Evolutionary conservation across 2,888 invertebrate species (phyloP).

Genomic region (Plemyria rubiginata): DNA sequence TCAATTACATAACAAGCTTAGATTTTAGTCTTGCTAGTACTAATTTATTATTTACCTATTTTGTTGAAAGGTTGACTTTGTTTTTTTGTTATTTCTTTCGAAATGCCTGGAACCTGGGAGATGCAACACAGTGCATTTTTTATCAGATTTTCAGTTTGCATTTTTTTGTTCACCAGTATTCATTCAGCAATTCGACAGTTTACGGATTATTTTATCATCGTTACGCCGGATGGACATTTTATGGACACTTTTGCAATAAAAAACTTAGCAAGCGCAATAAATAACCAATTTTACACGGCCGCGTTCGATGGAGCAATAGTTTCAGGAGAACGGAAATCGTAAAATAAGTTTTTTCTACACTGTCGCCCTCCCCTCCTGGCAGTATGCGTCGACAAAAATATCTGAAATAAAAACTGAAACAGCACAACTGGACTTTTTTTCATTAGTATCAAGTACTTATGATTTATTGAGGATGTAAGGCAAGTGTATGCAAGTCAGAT

Average conservation of each 20-base stretch:
- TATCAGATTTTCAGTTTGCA: too few relatives aligned
- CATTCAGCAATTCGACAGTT: conserved; percentile 1
- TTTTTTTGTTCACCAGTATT: not conserved
- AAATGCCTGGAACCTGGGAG: too few relatives aligned
- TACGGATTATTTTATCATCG: conserved; percentile 15
- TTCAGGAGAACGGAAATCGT: conserved; percentile 78
- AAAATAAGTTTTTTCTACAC: conserved; percentile 79
- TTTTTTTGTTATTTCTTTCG: too few relatives aligned
- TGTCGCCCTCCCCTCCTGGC: conserved; percentile 50
- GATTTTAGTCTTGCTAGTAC: too few relatives aligned
- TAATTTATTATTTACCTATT: too few relatives aligned
- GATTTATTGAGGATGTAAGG: too few relatives aligned
- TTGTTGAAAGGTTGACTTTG: too few relatives aligned
- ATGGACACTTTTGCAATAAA: conserved; percentile 45
- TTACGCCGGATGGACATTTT: conserved; percentile 31
- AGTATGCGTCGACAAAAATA: conserved; percentile 31
- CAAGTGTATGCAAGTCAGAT: too few relatives aligned
- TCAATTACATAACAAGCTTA: too few relatives aligned
- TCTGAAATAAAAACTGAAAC: not conserved
- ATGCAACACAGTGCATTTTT: too few relatives aligned
- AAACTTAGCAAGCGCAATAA: conserved; percentile 73
- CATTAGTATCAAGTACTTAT: too few relatives aligned
- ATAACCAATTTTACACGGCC: conserved; percentile 72
- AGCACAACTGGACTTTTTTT: too few relatives aligned
- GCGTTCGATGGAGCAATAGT: conserved; percentile 67